These are phyloP conservation scores for Catamblyrhynchus diadema DNA, from an alignment of 2,797 vertebrate species.

Conservation along the genomic window DNA sequence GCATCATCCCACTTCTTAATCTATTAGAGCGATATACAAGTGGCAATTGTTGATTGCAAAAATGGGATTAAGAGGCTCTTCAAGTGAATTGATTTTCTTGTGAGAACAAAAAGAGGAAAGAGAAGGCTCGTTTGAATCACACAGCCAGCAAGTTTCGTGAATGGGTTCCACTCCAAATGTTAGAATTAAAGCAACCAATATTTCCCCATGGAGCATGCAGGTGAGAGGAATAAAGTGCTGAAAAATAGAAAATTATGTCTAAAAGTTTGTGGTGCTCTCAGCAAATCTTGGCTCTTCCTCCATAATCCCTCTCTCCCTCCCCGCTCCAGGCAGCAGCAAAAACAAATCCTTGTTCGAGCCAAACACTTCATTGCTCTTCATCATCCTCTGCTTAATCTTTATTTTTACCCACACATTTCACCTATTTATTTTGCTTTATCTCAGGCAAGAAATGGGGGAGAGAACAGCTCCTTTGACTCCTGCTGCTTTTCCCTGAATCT, in stretches of 20 bases:
- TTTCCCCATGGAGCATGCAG: slow-evolving; percentile 72
- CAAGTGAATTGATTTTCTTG: slow-evolving; percentile 99
- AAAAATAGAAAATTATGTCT: slow-evolving; percentile 57
- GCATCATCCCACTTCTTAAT: slow-evolving; percentile 97
- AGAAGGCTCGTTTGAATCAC: slow-evolving; percentile 91
- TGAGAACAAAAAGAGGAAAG: slow-evolving; percentile 96
- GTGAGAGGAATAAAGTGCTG: slow-evolving; percentile 74
- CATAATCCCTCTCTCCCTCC: not conserved
- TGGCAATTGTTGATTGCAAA: slow-evolving; percentile 99
- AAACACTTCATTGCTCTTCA: not conserved
- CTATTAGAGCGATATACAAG: slow-evolving; percentile 97
- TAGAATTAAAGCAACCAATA: slow-evolving; percentile 93
- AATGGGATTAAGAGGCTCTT: slow-evolving; percentile 99
- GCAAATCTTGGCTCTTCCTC: not conserved
- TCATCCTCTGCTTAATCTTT: not conserved
- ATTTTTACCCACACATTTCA: not conserved
- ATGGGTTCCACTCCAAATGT: slow-evolving; percentile 90
- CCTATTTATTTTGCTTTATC: not conserved
- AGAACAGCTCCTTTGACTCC: not conserved
- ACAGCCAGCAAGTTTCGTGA: slow-evolving; percentile 93
- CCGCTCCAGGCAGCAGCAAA: not conserved
- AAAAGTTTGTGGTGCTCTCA: not conserved
- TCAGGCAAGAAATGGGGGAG: not conserved
- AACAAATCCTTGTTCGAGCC: slow-evolving; percentile 5
- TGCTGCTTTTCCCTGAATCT: not conserved